These are phyloP conservation scores for Lepilemur septentrionalis DNA, from an alignment of 2,797 vertebrate species.

Conservation along the genomic window DNA sequence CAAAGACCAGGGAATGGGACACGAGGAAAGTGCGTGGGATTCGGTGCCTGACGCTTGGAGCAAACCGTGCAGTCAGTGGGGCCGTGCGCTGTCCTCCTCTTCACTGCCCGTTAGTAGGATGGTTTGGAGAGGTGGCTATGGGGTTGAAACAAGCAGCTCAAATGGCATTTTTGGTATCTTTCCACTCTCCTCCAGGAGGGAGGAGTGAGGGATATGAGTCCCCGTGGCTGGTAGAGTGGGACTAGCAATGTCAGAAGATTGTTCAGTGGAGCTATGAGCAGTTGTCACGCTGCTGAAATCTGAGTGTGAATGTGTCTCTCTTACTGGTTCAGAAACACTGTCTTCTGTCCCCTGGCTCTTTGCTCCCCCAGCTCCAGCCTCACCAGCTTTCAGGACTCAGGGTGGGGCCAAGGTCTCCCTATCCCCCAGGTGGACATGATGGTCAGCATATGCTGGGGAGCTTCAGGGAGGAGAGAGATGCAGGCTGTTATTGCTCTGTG, in stretches of 20 bases:
- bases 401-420: neutral
- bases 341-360: neutral
- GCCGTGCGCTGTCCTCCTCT: rapidly evolving
- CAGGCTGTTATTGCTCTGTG: neutral
- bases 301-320: too few relatives aligned
- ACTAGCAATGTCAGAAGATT: neutral
- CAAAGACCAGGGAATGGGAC: neutral
- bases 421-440: neutral
- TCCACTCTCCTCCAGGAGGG: neutral
- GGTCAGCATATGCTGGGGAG: neutral
- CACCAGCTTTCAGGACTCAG: neutral
- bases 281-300: neutral
- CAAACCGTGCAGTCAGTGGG: rapidly evolving
- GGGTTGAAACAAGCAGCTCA: neutral
- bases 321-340: neutral
- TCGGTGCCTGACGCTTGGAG: neutral
- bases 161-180: neutral
- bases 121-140: neutral
- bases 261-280: neutral
- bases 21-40: neutral
- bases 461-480: slow-evolving; percentile 64
- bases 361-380: neutral
- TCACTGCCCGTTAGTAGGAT: neutral
- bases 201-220: neutral
- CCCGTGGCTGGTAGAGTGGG: neutral